A percentile compares a stretch with the other conserved stretches of the same genome.
phyloP scores from a whole-genome alignment of 2,888 invertebrate genomes.

The Ornithoptera alexandrae region DNA sequence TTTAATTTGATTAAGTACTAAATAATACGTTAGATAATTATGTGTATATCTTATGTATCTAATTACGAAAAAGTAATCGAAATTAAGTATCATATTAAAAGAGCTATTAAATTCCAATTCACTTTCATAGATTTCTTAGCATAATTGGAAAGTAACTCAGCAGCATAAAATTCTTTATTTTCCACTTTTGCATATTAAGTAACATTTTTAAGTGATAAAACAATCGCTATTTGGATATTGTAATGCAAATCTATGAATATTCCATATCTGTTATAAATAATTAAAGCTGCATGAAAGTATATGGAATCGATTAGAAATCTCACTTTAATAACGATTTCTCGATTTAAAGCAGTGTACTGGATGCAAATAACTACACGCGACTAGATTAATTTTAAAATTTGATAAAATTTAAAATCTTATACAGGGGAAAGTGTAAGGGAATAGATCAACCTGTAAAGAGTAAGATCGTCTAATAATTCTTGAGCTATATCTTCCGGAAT shows the following conservation, averaged over 20 bases:
- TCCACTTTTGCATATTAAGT: not conserved
- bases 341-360: constrained; percentile 20
- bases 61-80: not conserved
- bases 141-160: not conserved
- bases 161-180: not conserved
- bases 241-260: constrained; percentile 13
- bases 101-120: not conserved
- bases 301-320: constrained; percentile 27
- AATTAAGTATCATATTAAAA: not conserved
- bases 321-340: constrained; percentile 21
- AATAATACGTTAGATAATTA: no score
- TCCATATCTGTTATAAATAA: constrained; percentile 18
- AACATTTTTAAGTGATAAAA: constrained; percentile 5
- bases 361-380: constrained; percentile 15
- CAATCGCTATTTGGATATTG: not conserved
- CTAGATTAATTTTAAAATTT: not conserved
- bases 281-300: constrained; percentile 28
- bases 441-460: no score
- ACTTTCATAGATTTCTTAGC: not conserved
- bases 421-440: not conserved
- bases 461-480: no score
- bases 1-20: no score
- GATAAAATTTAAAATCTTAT: not conserved
- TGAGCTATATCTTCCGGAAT: no score
- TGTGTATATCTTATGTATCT: not conserved